These are phyloP conservation scores for Tupiocoris notatus DNA, from an alignment of 2,888 invertebrate species.

Conservation along the genomic window DNA sequence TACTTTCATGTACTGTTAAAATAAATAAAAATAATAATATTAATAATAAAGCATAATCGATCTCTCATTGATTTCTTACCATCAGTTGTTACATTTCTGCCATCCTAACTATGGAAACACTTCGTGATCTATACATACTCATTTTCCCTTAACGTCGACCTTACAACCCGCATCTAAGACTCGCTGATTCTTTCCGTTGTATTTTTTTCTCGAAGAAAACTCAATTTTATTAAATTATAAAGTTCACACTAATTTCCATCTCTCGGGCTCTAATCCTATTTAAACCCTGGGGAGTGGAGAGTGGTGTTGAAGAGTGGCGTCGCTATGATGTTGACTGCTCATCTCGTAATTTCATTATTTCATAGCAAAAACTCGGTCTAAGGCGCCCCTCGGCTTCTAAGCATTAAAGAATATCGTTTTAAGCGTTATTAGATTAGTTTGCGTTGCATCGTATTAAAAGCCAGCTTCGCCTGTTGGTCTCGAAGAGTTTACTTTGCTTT, in stretches of 20 bases:
- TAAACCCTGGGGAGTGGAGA: background rate
- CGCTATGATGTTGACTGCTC: slow-evolving; percentile 36
- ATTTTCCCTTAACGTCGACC: no score
- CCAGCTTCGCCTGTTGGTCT: background rate
- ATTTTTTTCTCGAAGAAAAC: slow-evolving; percentile 23
- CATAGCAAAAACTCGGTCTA: slow-evolving; percentile 33
- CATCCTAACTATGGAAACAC: no score
- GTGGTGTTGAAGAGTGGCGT: background rate
- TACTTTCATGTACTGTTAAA: no score
- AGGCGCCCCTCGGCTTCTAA: background rate
- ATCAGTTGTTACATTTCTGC: no score
- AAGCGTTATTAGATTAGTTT: slow-evolving; percentile 19
- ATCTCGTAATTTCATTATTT: slow-evolving; percentile 39
- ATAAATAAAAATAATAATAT: no score
- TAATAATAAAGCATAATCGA: no score
- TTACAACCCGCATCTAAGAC: no score
- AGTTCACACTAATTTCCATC: slow-evolving; percentile 41
- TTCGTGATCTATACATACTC: no score
- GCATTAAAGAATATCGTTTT: slow-evolving; percentile 36
- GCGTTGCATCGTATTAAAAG: slow-evolving; percentile 28
- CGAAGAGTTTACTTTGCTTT: background rate
- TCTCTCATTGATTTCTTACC: no score
- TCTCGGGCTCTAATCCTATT: slow-evolving; percentile 24
- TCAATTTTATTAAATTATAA: slow-evolving; percentile 38
- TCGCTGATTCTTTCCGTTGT: no score